Evolutionary conservation across 2,888 invertebrate genomes (phyloP), one percentile per base, ranked within the genome.

Genomic region (Dasypolia templi): DNA sequence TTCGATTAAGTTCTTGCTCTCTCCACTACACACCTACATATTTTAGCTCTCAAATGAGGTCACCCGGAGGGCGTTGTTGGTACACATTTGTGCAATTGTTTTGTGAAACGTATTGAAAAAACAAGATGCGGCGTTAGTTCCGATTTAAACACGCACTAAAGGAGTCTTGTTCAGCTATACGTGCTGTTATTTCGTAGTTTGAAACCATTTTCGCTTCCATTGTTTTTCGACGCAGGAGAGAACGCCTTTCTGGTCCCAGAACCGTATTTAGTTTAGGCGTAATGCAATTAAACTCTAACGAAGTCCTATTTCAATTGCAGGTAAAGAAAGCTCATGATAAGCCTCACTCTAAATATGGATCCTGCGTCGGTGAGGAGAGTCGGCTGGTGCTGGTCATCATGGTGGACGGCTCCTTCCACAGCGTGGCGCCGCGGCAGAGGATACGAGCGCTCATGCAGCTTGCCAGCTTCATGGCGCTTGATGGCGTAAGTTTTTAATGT

Each of bases 381-480:
- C 89, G 93, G 42, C 97, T 97, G 74, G 94, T 97, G 61, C 95
- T 98, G 64, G 97, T 97, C 71, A 95, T 98, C 72, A 94, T 98
- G 49, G 93, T 98, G 76, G 98, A 98, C 89, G 97, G 97, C 66
- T 96, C 97, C 87, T 96, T 97, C 89, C 96, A 97, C 68, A 95
- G 95, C 78, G 96, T 98, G 87, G 95, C 97, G 82, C 97, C 98
- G 46, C 95, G 96, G 73, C 97, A 97, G 79, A 96, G 97, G 90
- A 97, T 98, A 85, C 96, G 97, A 42, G 97, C 97, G 73, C 96
- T 98, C 78, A 97, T 97, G 95, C 97, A 97, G 87, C 96, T 98
- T 58, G 97, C 98, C n/a, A 97, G 96, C 89, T 98, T 97, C 91
- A 97, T 97, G 93, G 97, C 97, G 73, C 94, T 98, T 49, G 97